Evolutionary conservation across 2,797 vertebrate genomes (phyloP).

Genomic region (Danio kyathit): DNA sequence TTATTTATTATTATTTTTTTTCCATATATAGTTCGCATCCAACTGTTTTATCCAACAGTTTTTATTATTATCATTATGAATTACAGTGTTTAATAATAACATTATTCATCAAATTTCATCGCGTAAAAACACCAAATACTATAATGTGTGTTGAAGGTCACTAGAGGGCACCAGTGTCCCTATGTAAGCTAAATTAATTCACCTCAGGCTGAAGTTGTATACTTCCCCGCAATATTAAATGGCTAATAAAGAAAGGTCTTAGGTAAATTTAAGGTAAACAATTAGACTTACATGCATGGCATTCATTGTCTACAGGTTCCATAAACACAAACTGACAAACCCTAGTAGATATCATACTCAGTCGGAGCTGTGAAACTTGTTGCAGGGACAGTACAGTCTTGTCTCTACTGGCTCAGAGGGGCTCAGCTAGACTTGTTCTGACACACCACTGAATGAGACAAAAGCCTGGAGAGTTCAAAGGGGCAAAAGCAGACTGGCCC

Average conservation of each 20-base stretch:
- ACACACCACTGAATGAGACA: slow-evolving; percentile 56
- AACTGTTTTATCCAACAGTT: too few relatives aligned
- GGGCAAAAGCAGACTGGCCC: slow-evolving; percentile 41
- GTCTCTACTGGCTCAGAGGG: slow-evolving; percentile 40
- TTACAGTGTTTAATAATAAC: neutral
- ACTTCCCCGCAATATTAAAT: neutral
- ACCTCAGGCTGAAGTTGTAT: neutral
- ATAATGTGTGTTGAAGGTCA: neutral
- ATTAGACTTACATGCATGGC: too few relatives aligned
- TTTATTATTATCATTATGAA: too few relatives aligned
- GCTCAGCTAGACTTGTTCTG: slow-evolving; percentile 33
- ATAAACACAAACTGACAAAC: neutral
- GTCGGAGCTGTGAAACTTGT: neutral
- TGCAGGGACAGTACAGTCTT: slow-evolving; percentile 14
- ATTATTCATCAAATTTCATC: too few relatives aligned
- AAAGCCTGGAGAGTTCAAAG: slow-evolving; percentile 59
- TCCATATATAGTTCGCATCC: too few relatives aligned
- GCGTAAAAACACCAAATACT: too few relatives aligned
- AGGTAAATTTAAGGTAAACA: neutral
- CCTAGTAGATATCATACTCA: neutral
- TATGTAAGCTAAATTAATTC: neutral
- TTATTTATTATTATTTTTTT: too few relatives aligned
- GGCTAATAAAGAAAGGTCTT: neutral
- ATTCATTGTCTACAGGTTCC: neutral
- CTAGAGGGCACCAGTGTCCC: neutral